Evolutionary conservation across 2,797 vertebrate genomes (phyloP).

Genomic region (Poecile montanus): DNA sequence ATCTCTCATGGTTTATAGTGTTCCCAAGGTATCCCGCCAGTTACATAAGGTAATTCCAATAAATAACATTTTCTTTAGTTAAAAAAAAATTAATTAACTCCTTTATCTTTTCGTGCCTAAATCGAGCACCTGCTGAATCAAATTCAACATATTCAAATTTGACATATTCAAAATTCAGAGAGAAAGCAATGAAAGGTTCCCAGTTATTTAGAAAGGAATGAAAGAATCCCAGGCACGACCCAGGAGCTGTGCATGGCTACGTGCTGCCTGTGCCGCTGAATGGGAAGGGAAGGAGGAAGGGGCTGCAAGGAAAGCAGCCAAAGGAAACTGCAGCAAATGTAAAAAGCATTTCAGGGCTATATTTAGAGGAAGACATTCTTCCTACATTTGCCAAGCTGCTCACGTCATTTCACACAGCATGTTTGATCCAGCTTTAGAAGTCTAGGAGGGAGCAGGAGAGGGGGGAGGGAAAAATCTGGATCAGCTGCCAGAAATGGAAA

Average conservation of each 20-base stretch:
- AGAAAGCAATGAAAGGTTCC: neutral
- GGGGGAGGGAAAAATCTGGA: neutral
- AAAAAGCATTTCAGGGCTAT: constrained; percentile 27
- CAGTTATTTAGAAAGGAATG: neutral
- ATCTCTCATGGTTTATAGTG: neutral
- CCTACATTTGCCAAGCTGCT: constrained; percentile 24
- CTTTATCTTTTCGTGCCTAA: neutral
- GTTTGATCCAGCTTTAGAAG: constrained; percentile 47
- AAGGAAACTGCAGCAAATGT: constrained; percentile 38
- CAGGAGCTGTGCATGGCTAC: neutral
- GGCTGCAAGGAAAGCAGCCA: constrained; percentile 34
- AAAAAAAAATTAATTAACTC: neutral
- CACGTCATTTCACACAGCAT: constrained; percentile 50
- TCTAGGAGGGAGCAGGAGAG: neutral
- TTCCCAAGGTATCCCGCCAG: neutral
- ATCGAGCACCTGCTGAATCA: neutral
- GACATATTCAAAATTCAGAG: fast-evolving
- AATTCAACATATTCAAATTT: too few relatives aligned
- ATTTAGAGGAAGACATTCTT: constrained; percentile 62
- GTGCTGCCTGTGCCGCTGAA: neutral
- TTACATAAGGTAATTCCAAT: neutral
- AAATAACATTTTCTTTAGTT: neutral
- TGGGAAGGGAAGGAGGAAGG: constrained; percentile 21
- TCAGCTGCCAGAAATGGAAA: constrained; percentile 58
- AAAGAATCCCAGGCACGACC: neutral